A percentile compares a stretch with the other conserved stretches of the same genome.
Conservation (phyloP, 2,797 vertebrate genomes). For the Poliocrania exsul region DNA sequence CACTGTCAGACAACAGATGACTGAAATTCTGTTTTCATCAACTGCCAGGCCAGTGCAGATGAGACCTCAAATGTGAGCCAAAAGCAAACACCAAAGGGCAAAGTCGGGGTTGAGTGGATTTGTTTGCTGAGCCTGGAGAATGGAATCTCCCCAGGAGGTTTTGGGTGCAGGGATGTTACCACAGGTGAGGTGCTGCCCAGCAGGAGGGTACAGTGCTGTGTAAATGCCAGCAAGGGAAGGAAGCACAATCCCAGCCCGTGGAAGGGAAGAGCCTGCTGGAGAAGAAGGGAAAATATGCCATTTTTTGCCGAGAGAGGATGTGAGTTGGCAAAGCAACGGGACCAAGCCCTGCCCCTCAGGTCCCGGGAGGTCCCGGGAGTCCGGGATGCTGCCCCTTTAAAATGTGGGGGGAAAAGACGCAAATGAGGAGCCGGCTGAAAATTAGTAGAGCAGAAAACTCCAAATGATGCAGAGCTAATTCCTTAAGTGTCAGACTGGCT, state of each 20-base stretch:
- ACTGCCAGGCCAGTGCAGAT: not conserved
- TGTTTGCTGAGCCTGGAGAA: not conserved
- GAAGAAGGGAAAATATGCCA: not conserved
- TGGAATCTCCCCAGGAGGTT: not conserved
- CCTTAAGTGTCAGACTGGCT: constrained; percentile 74
- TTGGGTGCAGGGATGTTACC: not conserved
- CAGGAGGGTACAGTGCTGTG: not conserved
- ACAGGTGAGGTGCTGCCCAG: not conserved
- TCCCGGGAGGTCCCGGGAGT: not conserved
- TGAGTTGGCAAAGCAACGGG: accelerated
- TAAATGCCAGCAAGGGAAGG: not conserved
- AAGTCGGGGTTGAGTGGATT: not conserved
- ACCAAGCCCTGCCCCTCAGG: not conserved
- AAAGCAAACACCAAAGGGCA: constrained; percentile 49
- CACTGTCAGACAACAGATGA: not conserved
- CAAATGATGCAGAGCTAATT: constrained; percentile 78
- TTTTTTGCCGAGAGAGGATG: not conserved
- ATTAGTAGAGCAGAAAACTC: constrained; percentile 78
- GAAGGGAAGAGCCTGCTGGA: not conserved
- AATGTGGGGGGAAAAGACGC: not conserved
- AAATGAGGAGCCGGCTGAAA: constrained; percentile 53
- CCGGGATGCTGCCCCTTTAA: constrained; percentile 44
- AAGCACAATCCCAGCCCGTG: accelerated
- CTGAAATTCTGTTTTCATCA: not conserved
- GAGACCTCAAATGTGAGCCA: not conserved